Conservation (phyloP, 2,888 invertebrate species). For the Tortrix viridana region DNA sequence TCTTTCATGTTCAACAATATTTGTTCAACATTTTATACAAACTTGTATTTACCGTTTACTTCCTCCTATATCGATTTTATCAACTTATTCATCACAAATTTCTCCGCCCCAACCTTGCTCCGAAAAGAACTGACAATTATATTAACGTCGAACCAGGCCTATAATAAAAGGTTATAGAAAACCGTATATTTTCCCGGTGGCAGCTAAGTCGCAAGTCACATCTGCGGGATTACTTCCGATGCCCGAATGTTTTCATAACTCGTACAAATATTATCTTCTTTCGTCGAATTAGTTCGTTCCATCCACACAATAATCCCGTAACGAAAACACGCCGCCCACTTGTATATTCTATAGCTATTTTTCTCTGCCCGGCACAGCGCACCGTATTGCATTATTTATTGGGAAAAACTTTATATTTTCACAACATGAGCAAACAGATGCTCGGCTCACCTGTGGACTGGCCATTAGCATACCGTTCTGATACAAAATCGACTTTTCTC, state of each 20-base stretch:
- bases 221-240: constrained; percentile 53
- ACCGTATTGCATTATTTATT: constrained; percentile 78
- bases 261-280: constrained; percentile 54
- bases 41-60: constrained; percentile 1
- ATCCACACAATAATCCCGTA: constrained; percentile 55
- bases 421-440: constrained; percentile 75
- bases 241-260: constrained; percentile 56
- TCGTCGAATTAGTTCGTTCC: constrained; percentile 58
- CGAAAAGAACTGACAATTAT: constrained; percentile 39
- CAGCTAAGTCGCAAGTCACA: constrained; percentile 49
- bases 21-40: constrained; percentile 4
- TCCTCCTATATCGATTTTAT: constrained; percentile 21
- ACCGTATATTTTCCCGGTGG: constrained; percentile 31
- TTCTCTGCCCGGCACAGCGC: constrained; percentile 31
- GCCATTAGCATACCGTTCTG: constrained; percentile 55
- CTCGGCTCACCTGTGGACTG: constrained; percentile 71
- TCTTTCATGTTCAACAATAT: not conserved
- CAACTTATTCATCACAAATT: constrained; percentile 26
- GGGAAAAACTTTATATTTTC: constrained; percentile 79
- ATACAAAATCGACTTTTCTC: constrained; percentile 54
- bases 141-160: constrained; percentile 42
- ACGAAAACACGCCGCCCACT: constrained; percentile 48
- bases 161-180: constrained; percentile 41
- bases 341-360: constrained; percentile 39
- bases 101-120: constrained; percentile 20